Conservation (phyloP, 2,888 invertebrate species). For the Pyrgus malvae region DNA sequence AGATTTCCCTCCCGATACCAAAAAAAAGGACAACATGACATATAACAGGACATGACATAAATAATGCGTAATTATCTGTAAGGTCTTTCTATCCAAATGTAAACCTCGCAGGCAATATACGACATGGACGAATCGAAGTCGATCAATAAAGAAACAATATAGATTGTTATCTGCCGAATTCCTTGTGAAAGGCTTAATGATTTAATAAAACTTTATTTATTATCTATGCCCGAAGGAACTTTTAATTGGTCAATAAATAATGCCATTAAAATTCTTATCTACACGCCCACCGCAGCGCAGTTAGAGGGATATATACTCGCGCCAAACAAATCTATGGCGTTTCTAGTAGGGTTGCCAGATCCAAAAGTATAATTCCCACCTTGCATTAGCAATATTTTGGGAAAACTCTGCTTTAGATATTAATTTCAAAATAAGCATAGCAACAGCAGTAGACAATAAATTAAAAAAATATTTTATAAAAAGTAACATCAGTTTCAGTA, state of each 20-base stretch:
- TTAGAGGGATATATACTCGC: neutral
- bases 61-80: too few relatives aligned
- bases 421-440: too few relatives aligned
- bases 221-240: conserved; percentile 4
- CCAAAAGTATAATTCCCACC: too few relatives aligned
- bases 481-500: too few relatives aligned
- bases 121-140: conserved; percentile 9
- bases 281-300: conserved; percentile 24
- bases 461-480: too few relatives aligned
- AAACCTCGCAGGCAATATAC: neutral
- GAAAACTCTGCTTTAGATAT: too few relatives aligned
- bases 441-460: too few relatives aligned
- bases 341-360: neutral
- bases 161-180: conserved; percentile 3
- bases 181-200: conserved; percentile 10
- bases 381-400: too few relatives aligned
- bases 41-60: too few relatives aligned
- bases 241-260: conserved; percentile 33
- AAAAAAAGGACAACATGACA: too few relatives aligned
- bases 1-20: too few relatives aligned
- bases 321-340: neutral
- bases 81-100: too few relatives aligned
- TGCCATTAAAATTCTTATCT: conserved; percentile 27
- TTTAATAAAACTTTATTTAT: conserved; percentile 22
- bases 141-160: conserved; percentile 18